Evolutionary conservation across 2,797 vertebrate species (phyloP).

Genomic region (Muscicapa striata): DNA sequence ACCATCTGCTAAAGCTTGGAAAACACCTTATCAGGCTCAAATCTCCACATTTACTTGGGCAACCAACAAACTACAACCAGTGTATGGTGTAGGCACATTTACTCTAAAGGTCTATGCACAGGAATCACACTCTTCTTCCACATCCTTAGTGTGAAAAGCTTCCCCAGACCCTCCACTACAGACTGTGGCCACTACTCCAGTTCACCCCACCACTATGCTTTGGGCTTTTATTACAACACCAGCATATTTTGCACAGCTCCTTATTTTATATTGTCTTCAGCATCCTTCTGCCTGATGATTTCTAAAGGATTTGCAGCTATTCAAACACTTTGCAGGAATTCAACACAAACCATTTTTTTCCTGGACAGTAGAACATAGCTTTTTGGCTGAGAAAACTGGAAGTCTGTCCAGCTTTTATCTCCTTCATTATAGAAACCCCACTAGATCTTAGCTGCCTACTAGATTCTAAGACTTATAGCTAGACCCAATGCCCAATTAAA

Average conservation of each 20-base stretch:
- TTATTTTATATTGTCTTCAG: neutral
- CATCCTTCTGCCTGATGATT: neutral
- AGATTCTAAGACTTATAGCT: conserved; percentile 21
- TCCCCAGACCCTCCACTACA: neutral
- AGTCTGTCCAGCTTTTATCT: neutral
- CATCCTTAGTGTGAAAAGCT: neutral
- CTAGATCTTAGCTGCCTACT: conserved; percentile 30
- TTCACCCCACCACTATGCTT: neutral
- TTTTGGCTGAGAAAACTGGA: neutral
- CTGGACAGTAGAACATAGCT: neutral
- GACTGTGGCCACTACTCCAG: neutral
- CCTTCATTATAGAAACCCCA: neutral
- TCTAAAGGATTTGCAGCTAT: neutral
- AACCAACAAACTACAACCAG: neutral
- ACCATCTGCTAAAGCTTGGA: neutral
- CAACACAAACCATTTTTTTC: neutral
- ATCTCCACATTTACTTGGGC: neutral
- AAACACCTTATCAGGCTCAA: neutral
- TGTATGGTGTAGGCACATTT: neutral
- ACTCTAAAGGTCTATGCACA: neutral
- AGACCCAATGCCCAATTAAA: neutral
- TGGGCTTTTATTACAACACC: neutral
- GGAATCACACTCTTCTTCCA: neutral
- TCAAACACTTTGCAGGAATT: neutral
- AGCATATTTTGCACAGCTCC: neutral